Base-by-base conservation (phyloP, 2,113 vertebrate species). In the Aramus guarauna region DNA sequence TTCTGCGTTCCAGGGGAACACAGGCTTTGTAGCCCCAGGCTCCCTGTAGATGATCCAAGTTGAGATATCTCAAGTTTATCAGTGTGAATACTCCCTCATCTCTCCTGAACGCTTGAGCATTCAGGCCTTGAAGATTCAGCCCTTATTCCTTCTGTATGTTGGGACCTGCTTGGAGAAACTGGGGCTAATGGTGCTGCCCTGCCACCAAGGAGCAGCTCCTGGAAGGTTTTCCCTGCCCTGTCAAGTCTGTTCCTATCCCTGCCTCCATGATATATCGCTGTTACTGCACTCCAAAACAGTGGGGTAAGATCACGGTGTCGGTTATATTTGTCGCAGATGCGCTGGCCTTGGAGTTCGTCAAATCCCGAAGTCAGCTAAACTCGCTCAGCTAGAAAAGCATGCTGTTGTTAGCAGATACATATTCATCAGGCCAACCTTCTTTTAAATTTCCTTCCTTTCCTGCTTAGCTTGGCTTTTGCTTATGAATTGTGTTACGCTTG, bases 311-410 rank as follows among this genome's bases (percentile, higher is more conserved):
- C 55, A 17, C 30, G 0, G 6, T 45, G 29, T 66, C 2, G 7
- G 58, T 84, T 60, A 6, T 92, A 82, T 94, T 94, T 85, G 81
- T 77, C 59, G 15, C 86, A 76, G 90, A 84, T 85, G 24, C 83
- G 89, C 92, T 95, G 87, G 81, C 66, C 74, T 90, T 88, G 72
- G 67, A 83, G 27, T 72, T 91, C 16, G 22, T 56, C 6, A 24
- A 92, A 90, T 92, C 52, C 84, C 75, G 6, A 53, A 83, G 85
- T 95, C 96, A 96, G 94, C 96, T 96, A 77, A 94, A 97, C 45
- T 60, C 19, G 4, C 68, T 94, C 72, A 43, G 60, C 85, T 69
- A 53, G 88, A 93, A 87, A 78, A 68, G 41, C 12, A 8, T 29
- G 1, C 37, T 37, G 67, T 53, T 63, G 63, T 72, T 92, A 74